These are phyloP conservation scores for Cephus pygmeus DNA, from an alignment of 2,888 invertebrate species.

Conservation along the genomic window DNA sequence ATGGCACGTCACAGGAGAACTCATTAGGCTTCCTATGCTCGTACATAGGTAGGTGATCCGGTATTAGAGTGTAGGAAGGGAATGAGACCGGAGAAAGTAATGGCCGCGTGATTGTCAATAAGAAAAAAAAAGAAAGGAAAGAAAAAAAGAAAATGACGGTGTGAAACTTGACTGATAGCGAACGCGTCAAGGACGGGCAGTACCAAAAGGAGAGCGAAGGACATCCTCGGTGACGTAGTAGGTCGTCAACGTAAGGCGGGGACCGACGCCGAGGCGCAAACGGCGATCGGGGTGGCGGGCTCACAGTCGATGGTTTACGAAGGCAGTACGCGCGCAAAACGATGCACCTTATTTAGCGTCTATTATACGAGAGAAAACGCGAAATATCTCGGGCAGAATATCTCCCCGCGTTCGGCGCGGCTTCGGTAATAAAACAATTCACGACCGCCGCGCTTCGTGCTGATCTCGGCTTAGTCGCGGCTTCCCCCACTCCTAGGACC, in stretches of 20 bases:
- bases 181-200: background rate
- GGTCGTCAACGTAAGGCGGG: background rate
- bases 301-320: background rate
- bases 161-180: background rate
- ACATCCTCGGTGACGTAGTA: background rate
- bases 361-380: conserved; percentile 49
- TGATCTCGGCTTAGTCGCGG: conserved; percentile 35
- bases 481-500: conserved; percentile 15
- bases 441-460: conserved; percentile 42
- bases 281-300: background rate
- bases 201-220: background rate
- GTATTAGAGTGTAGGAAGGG: background rate
- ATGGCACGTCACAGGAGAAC: background rate
- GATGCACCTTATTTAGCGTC: conserved; percentile 45
- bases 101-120: background rate
- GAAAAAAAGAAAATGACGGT: background rate
- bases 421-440: conserved; percentile 51
- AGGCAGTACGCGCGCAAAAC: background rate
- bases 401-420: conserved; percentile 31
- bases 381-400: conserved; percentile 50
- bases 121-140: background rate
- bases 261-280: background rate
- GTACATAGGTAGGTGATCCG: background rate
- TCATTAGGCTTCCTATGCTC: background rate
- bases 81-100: background rate